Evolutionary conservation across 2,797 vertebrate species (phyloP).

Genomic region (Lagodon rhomboides): DNA sequence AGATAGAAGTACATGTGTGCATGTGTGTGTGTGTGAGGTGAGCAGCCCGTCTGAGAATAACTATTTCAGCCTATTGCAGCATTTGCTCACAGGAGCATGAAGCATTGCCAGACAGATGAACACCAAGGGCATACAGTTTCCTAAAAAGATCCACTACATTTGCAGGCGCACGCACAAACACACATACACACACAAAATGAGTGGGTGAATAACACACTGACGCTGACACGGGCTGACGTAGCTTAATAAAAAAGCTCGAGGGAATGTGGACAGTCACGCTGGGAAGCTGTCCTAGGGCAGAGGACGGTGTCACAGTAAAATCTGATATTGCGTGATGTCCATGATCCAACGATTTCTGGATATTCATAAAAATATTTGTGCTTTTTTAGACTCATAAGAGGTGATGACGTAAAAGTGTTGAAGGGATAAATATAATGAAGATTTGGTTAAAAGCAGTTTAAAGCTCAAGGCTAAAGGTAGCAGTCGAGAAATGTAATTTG

Average conservation of each 20-base stretch:
- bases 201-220: slow-evolving; percentile 15
- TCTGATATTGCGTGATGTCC: neutral
- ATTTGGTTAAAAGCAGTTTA: too few species aligned
- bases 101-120: slow-evolving; percentile 15
- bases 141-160: slow-evolving; percentile 16
- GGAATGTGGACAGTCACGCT: neutral
- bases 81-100: slow-evolving; percentile 34
- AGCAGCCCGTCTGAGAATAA: neutral
- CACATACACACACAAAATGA: neutral
- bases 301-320: neutral
- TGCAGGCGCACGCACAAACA: neutral
- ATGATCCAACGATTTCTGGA: neutral
- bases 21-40: neutral
- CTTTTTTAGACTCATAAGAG: too few species aligned
- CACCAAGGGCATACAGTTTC: slow-evolving; percentile 26
- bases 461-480: too few species aligned
- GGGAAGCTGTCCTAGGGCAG: neutral
- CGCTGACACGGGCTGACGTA: slow-evolving; percentile 8
- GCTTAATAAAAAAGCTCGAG: neutral
- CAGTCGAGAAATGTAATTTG: too few species aligned
- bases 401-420: too few species aligned
- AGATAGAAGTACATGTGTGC: neutral
- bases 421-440: too few species aligned
- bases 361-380: too few species aligned
- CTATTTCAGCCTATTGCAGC: slow-evolving; percentile 31